phyloP scores from a whole-genome alignment of 1,140 invertebrate genomes.

The Drosophila burlai region DNA sequence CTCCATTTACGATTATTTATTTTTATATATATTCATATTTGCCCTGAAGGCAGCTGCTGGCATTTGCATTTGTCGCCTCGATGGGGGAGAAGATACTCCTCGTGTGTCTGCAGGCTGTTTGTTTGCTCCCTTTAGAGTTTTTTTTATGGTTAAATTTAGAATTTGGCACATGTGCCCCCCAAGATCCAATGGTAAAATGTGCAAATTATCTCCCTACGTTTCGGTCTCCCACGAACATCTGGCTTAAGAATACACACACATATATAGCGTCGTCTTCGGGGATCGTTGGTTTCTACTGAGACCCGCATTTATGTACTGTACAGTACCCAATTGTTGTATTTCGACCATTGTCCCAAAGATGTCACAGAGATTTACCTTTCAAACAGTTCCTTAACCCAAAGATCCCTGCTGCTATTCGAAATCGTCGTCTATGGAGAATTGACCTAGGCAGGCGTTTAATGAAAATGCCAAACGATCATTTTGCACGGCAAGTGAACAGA shows the following conservation, averaged over 20 bases:
- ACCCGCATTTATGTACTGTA: slow-evolving; percentile 57
- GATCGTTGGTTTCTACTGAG: slow-evolving; percentile 34
- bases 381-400: slow-evolving; percentile 55
- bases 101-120: slow-evolving; percentile 27
- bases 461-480: slow-evolving; percentile 74
- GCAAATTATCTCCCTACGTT: slow-evolving; percentile 26
- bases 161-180: slow-evolving; percentile 53
- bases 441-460: slow-evolving; percentile 67
- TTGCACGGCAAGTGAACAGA: slow-evolving; percentile 38
- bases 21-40: slow-evolving; percentile 65
- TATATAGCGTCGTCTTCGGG: slow-evolving; percentile 39
- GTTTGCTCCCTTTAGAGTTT: slow-evolving; percentile 29
- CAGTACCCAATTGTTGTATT: slow-evolving; percentile 61
- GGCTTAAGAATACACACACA: slow-evolving; percentile 18
- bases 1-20: slow-evolving; percentile 34
- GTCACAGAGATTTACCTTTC: slow-evolving; percentile 59
- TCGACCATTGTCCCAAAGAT: slow-evolving; percentile 55
- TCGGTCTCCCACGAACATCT: slow-evolving; percentile 65
- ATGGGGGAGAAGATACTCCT: slow-evolving; percentile 53
- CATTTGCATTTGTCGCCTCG: slow-evolving; percentile 44
- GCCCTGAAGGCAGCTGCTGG: slow-evolving; percentile 56
- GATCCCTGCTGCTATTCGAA: slow-evolving; percentile 28
- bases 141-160: slow-evolving; percentile 69
- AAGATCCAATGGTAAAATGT: slow-evolving; percentile 25
- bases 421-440: slow-evolving; percentile 60